Base-by-base conservation (phyloP, 2,888 invertebrate genomes). In the Digitonthophagus gazella region DNA sequence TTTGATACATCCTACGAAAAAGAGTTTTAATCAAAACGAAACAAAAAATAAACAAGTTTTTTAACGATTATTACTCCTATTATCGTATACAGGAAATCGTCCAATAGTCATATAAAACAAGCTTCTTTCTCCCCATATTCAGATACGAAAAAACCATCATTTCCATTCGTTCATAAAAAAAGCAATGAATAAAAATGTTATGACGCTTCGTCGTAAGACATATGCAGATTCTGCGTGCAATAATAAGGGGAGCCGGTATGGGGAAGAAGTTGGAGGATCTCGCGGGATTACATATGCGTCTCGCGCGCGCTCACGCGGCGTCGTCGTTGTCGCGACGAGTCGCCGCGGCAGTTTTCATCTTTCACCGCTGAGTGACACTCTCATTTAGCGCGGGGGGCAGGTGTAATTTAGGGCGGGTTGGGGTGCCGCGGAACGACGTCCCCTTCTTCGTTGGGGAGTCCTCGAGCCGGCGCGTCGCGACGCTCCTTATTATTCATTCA, bases 401-500 rank as follows among this genome's bases (percentile, higher is more conserved):
- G 68, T 70, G 74, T 74, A 73, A 74, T 74, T 73, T 74, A 73
- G 71, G 73, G 72, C 71, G 72, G 72, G 72, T 72, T 71, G 71
- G 72, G 71, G 15, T 18, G n/a, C 70, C 70, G 69, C 28, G 1
- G 4, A 4, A 22, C 22, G 4, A 3, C 22, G 6, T 11, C 28
- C 6, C 28, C 28, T 2, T 11, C 28, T 44, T 44, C 28, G n/a
- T 44, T 44, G 28, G 28, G 28, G 28, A n/a, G n/a, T n/a, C n/a
- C n/a, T n/a, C n/a, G 54, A 54, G 14, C 54, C 71, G 73, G 70
- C 71, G 70, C 71, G 71, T 70, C 72, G 68, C 18, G 61, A 61
- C 64, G 69, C 71, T 71, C 73, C 77, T 78, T 79, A 78, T 80
- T 79, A 80, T 78, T 80, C 78, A 79, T 80, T 79, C 78, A 80